phyloP scores from a whole-genome alignment of 2,888 invertebrate species.

The Poecilus cupreus region DNA sequence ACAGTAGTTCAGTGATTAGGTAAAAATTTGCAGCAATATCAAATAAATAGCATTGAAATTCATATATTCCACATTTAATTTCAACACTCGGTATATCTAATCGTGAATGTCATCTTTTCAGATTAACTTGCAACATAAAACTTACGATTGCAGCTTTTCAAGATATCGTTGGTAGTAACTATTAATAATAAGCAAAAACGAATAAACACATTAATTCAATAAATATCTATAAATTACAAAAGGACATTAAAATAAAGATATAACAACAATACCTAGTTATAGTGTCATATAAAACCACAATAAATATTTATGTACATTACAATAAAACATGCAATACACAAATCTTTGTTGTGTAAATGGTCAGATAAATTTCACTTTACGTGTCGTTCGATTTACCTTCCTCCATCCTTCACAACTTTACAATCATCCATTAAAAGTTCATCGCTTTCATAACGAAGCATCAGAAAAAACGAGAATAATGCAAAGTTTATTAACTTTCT shows the following conservation, averaged over 20 bases:
- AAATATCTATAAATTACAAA: background rate
- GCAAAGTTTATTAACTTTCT: background rate
- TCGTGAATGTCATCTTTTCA: too few species aligned
- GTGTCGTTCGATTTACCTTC: constrained; percentile 25
- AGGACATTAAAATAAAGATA: too few species aligned
- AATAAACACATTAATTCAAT: background rate
- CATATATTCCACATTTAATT: too few species aligned
- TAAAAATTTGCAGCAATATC: too few species aligned
- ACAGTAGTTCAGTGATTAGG: too few species aligned
- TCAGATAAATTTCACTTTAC: constrained; percentile 31
- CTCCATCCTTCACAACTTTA: constrained; percentile 18
- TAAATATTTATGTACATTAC: constrained; percentile 35
- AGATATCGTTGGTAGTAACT: background rate
- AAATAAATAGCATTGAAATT: too few species aligned
- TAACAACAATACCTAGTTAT: constrained; percentile 22
- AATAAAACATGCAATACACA: constrained; percentile 36
- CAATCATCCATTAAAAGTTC: constrained; percentile 28
- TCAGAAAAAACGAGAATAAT: background rate
- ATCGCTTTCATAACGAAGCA: constrained; percentile 1
- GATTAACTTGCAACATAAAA: too few species aligned
- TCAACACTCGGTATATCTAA: too few species aligned
- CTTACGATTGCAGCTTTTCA: too few species aligned
- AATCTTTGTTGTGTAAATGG: constrained; percentile 29
- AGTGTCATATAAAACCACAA: constrained; percentile 25
- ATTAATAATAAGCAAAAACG: background rate